Evolutionary conservation across 2,113 vertebrate species (phyloP), one percentile per base, ranked within the genome.

Genomic region (Synodontis membranacea): DNA sequence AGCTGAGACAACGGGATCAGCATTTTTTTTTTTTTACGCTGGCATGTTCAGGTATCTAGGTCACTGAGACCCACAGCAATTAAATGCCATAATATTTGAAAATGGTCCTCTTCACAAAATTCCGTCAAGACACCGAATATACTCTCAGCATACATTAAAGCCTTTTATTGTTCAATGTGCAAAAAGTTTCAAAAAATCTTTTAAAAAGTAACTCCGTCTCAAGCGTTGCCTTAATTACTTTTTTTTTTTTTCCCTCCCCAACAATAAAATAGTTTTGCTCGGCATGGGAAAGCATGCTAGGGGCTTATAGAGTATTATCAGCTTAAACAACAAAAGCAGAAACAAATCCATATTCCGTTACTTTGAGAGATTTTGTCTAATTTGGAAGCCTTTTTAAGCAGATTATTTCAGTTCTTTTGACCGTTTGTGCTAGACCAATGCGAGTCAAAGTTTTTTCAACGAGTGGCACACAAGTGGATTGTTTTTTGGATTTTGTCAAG

Each of bases 81-180:
- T 84, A 54, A 62, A 54, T 88, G 84, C 75, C 75, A 80, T 72
- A 84, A 88, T 81, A 80, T 88, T 84, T 86, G 54, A 34, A 46
- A 52, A 76, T 86, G 82, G 14, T 44, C 15, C n/a, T 70, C 66
- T 6, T 87, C 37, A 76, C 31, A 84, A 84, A 62, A 82, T 84
- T 84, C 85, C 80, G 75, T 86, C 52, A 84, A 76, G 75, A 54
- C 34, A 80, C 79, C 62, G 68, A 54, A 72, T 58, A 58, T 52
- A 50, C 72, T 56, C 48, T 70, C 80, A 86, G 85, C 31, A 50
- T 79, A 79, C 48, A 37, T 34, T 39, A 37, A 46, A 48, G 1
- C 25, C 4, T 28, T 48, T 76, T 48, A 48, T n/a, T 46, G 42
- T 28, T 2, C 66, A 39, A 19, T 39, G 34, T 37, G 5, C 34